Conservation (phyloP, 2,888 invertebrate species). For the Aspidiotus destructor region DNA sequence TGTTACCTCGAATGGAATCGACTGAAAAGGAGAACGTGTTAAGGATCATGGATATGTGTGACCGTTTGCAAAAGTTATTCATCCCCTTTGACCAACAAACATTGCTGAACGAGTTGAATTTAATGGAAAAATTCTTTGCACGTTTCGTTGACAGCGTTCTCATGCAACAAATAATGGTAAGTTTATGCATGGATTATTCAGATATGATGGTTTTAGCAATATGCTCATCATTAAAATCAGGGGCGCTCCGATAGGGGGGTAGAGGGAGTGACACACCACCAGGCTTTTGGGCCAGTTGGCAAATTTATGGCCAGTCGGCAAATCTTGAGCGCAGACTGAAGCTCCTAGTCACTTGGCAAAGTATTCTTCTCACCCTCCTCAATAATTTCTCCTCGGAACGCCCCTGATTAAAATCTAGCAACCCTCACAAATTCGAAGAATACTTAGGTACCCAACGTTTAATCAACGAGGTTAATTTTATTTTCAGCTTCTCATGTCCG, state of each 20-base stretch:
- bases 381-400: too few species aligned
- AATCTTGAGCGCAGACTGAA: too few species aligned
- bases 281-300: too few species aligned
- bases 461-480: slow-evolving; percentile 12
- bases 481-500: slow-evolving; percentile 53
- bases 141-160: slow-evolving; percentile 51
- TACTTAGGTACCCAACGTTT: background rate
- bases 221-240: too few species aligned
- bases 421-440: background rate
- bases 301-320: too few species aligned
- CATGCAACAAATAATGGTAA: slow-evolving; percentile 51
- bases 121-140: slow-evolving; percentile 49
- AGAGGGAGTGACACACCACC: too few species aligned
- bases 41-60: slow-evolving; percentile 36
- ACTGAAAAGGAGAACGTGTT: slow-evolving; percentile 23
- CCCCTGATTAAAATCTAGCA: background rate
- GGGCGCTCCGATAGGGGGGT: too few species aligned
- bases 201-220: too few species aligned
- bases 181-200: slow-evolving; percentile 27
- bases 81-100: background rate
- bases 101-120: slow-evolving; percentile 45
- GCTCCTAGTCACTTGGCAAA: too few species aligned
- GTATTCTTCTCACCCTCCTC: too few species aligned
- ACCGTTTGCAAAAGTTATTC: slow-evolving; percentile 34
- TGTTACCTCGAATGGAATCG: slow-evolving; percentile 24